Base-by-base conservation (phyloP, 2,888 invertebrate genomes). In the Helicoverpa assulta region DNA sequence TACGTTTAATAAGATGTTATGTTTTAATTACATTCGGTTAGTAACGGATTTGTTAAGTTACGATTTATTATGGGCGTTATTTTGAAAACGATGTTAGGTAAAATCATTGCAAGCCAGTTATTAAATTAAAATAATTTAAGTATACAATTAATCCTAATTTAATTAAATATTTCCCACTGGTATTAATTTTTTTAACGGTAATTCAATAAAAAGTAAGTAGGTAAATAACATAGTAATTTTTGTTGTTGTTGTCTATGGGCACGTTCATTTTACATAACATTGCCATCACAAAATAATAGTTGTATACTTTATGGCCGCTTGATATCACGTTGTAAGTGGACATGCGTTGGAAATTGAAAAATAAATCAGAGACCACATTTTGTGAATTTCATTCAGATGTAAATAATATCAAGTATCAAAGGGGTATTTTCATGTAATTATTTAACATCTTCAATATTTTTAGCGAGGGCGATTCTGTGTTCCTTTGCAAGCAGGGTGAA, bases 221-320 rank as follows among this genome's bases (percentile, higher is more conserved):
- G 43, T 37, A 16, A 40, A 43, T 26, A 26, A 26, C 3, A 1
- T 47, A 47, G 5, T n/a, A 16, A 1, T 47, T 47, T n/a, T 47
- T n/a, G n/a, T 47, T 47, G 1, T 1, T 47, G n/a, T 47, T 47
- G 47, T 47, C 47, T 47, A 47, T 47, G 47, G 47, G n/a, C 47
- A 47, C 6, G 16, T 47, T 51, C 3, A 62, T 76, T 78, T 75
- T 73, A 74, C 72, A 50, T 80, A 75, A 76, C 78, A 86, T 79
- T 82, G 83, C 37, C 40, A 73, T 70, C 51, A 75, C 67, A 79
- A 81, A 82, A 84, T 77, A 73, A 66, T 67, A 56, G 62, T 75
- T 77, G 76, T 82, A 81, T 81, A 77, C 80, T 81, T 86, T 92
- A 94, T 94, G 94, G 94, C 95, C 92, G 86, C 92, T 90, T 84